These are phyloP conservation scores for Hipparchia semele DNA, from an alignment of 2,888 invertebrate species.

Conservation along the genomic window DNA sequence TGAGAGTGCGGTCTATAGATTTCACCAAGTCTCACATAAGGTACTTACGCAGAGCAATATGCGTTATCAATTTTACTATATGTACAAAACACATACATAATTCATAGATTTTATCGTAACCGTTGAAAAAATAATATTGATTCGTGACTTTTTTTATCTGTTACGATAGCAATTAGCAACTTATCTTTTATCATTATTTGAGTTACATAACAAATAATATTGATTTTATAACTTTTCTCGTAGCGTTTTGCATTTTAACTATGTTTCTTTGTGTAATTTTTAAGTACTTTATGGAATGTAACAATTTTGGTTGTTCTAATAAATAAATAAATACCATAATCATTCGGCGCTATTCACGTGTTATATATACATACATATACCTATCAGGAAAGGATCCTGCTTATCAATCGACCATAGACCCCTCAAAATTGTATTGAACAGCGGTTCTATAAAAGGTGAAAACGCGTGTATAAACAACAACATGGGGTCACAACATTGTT, in stretches of 20 bases:
- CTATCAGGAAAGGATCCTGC: too few species aligned
- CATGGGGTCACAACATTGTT: slow-evolving; percentile 33
- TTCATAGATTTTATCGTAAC: neutral
- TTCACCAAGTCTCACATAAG: too few species aligned
- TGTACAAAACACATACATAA: neutral
- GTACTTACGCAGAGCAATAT: too few species aligned
- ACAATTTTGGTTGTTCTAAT: too few species aligned
- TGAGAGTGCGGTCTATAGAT: too few species aligned
- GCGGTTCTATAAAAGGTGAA: slow-evolving; percentile 19
- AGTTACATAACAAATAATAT: neutral
- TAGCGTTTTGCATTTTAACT: neutral
- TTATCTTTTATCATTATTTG: slow-evolving; percentile 2
- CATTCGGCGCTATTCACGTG: neutral
- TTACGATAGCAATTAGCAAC: slow-evolving; percentile 3
- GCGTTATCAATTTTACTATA: neutral
- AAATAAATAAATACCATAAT: neutral
- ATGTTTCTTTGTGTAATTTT: too few species aligned
- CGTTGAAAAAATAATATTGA: slow-evolving; percentile 13
- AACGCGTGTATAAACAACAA: slow-evolving; percentile 14
- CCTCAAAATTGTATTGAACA: neutral
- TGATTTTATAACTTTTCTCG: neutral
- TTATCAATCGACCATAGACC: neutral
- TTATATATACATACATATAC: too few species aligned
- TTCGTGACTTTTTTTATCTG: neutral
- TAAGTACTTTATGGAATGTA: too few species aligned